Evolutionary conservation across 2,797 vertebrate genomes (phyloP), one percentile per base, ranked within the genome.

Genomic region (Knipowitschia caucasica): DNA sequence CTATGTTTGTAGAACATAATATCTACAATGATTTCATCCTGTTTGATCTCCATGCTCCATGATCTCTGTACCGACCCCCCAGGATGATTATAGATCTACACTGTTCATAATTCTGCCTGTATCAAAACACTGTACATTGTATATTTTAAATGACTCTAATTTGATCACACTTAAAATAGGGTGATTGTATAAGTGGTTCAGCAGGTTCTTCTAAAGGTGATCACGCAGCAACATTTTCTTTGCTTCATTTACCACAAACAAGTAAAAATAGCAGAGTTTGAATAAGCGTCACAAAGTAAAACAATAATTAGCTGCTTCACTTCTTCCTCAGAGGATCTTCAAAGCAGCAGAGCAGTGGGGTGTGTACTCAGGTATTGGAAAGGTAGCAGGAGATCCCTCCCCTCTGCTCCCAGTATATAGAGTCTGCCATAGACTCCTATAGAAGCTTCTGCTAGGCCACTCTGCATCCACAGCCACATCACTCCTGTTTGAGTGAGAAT

Each of bases 331-430:
- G 21, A 68, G 62, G 53, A 65, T 54, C 55, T 69, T 66, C 67
- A 73, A 56, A 68, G 71, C 56, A 53, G 67, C 44, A 40, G 30
- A 43, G 33, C 61, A 61, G 69, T 78, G 77, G 88, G 89, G 89
- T 89, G 90, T 90, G 89, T 78, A 91, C 87, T 92, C 91, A 92
- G 92, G 93, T 94, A 93, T 93, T 93, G 91, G 91, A 91, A 92
- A 96, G 94, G 94, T 94, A 94, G 88, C 85, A 77, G 57, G 86
- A 86, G 92, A 83, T 79, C 92, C 91, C 93, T 90, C 92, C 94
- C 91, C 85, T 69, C 43, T 91, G 88, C 86, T 85, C 86, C 91
- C 84, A 78, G 94, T 98, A 98, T 95, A 95, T 95, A 94, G 91
- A 89, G 80, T 85, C 91, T 91, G 89, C 77, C 80, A 71, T 89